phyloP scores from a whole-genome alignment of 2,797 vertebrate genomes.

The Mormyrops attenuatus region DNA sequence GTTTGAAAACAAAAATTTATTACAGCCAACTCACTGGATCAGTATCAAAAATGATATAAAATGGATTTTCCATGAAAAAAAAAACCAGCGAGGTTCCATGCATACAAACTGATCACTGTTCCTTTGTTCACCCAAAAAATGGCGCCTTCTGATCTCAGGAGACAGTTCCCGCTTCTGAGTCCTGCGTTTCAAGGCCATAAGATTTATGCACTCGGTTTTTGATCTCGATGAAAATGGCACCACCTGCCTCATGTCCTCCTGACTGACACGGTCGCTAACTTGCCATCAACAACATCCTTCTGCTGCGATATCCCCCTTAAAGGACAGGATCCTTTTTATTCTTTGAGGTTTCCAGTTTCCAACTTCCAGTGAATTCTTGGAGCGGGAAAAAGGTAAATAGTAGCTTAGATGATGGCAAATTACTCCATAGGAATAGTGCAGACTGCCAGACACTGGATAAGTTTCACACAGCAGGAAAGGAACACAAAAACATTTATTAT shows the following conservation, averaged over 20 bases:
- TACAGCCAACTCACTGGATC: neutral
- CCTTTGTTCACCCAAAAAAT: neutral
- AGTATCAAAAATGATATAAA: neutral
- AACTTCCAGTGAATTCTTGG: neutral
- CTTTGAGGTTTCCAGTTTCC: neutral
- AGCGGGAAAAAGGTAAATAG: neutral
- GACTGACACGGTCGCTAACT: neutral
- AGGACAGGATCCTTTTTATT: neutral
- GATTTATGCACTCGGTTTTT: neutral
- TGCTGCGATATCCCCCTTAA: neutral
- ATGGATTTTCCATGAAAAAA: neutral
- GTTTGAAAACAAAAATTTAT: neutral
- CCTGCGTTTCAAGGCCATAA: neutral
- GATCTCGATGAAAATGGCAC: neutral
- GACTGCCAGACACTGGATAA: neutral
- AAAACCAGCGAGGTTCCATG: neutral
- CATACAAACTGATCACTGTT: neutral
- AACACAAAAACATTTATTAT: neutral
- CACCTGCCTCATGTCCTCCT: neutral
- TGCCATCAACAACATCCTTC: neutral
- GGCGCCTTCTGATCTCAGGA: neutral
- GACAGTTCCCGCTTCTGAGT: neutral
- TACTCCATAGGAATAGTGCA: neutral
- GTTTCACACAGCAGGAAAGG: neutral
- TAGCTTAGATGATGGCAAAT: neutral